phyloP scores from a whole-genome alignment of 2,113 vertebrate genomes.

The Acinonyx jubatus region DNA sequence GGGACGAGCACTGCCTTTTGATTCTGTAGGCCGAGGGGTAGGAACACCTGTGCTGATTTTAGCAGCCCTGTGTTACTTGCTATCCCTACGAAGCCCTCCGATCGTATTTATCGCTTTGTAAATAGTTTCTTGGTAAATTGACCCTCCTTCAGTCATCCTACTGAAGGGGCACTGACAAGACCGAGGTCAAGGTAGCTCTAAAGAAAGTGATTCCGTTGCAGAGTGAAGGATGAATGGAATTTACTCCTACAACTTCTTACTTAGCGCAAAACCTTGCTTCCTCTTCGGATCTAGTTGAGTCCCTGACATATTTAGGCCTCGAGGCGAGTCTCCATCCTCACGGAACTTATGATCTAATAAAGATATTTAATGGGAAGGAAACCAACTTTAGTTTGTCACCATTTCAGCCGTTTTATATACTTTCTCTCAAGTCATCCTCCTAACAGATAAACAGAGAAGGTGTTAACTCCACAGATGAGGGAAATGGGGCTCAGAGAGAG shows the following conservation, averaged over 20 bases:
- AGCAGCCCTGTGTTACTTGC: neutral
- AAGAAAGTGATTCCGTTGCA: neutral
- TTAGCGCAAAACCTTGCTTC: neutral
- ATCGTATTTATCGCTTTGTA: neutral
- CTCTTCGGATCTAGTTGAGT: neutral
- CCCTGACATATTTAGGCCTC: neutral
- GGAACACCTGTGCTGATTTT: neutral
- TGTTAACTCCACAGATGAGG: neutral
- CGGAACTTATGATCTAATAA: neutral
- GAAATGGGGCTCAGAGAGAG: neutral
- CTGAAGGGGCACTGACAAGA: neutral
- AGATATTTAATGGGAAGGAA: neutral
- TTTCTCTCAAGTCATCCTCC: neutral
- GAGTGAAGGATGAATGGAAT: neutral
- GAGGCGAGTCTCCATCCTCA: neutral
- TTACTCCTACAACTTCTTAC: neutral
- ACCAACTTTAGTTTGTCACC: neutral
- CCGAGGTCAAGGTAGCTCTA: neutral
- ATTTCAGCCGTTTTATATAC: neutral
- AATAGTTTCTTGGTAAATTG: neutral
- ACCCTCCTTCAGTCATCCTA: neutral
- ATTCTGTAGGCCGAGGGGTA: neutral
- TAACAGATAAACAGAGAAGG: neutral
- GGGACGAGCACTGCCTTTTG: neutral
- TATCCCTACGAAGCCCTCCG: neutral